Percentiles rank a stretch among this genome's conserved stretches.
These are phyloP conservation scores for Aramus guarauna DNA, from an alignment of 2,113 vertebrate species.

Conservation along the genomic window DNA sequence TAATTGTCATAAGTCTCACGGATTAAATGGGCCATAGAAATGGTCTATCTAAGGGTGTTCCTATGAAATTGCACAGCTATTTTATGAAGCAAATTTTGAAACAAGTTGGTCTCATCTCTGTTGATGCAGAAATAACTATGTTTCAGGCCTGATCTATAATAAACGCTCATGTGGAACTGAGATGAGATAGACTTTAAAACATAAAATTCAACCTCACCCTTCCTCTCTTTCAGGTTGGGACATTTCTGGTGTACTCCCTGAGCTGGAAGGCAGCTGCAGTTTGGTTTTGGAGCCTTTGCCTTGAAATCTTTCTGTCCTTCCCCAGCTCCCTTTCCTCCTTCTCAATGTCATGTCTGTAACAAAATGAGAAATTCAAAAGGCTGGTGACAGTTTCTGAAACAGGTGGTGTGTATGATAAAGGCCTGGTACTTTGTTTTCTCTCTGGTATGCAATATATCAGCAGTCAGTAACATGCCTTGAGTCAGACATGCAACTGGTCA, in stretches of 20 bases:
- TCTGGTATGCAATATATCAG: background rate
- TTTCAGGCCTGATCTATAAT: background rate
- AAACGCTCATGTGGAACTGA: background rate
- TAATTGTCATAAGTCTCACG: background rate
- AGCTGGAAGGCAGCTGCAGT: background rate
- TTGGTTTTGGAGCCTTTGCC: conserved; percentile 11
- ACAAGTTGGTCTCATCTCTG: background rate
- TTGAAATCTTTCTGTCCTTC: conserved; percentile 11
- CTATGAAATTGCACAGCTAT: background rate
- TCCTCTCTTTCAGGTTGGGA: conserved; percentile 11
- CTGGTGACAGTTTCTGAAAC: background rate
- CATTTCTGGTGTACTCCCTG: background rate
- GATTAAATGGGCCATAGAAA: background rate
- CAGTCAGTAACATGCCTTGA: background rate
- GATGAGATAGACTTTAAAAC: background rate
- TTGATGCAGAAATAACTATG: background rate
- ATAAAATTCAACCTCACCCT: conserved; percentile 26
- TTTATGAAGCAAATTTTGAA: background rate
- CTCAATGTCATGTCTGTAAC: background rate
- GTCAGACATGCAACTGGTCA: background rate
- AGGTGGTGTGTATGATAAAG: background rate
- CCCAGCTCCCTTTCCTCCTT: background rate
- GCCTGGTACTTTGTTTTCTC: background rate
- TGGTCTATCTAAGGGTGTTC: background rate
- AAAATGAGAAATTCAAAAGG: background rate